A percentile compares a stretch with the other conserved stretches of the same genome.
Conservation (phyloP, 2,888 invertebrate species). For the Lysandra bellargus region DNA sequence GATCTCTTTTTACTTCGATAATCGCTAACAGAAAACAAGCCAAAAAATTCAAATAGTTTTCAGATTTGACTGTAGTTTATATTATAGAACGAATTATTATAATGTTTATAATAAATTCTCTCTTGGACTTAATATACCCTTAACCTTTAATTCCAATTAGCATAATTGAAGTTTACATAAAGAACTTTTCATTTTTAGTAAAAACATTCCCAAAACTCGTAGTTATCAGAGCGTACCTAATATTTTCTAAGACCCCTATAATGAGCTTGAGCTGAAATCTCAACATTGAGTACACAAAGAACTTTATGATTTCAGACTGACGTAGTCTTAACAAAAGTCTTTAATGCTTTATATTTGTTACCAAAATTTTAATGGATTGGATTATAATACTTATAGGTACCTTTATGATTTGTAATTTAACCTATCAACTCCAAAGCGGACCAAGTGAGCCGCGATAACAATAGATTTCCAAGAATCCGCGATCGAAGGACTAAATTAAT, state of each 20-base stretch:
- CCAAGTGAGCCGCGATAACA: too few relatives aligned
- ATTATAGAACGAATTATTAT: too few relatives aligned
- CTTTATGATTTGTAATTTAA: too few relatives aligned
- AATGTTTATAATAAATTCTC: background rate
- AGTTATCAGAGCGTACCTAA: background rate
- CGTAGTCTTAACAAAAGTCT: background rate
- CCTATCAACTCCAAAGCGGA: too few relatives aligned
- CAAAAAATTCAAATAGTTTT: too few relatives aligned
- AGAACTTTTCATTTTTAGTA: background rate
- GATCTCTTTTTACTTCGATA: too few relatives aligned
- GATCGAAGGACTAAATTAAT: too few relatives aligned
- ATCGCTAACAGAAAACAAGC: too few relatives aligned
- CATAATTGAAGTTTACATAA: background rate
- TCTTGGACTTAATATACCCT: background rate
- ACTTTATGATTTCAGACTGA: background rate
- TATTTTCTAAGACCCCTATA: background rate
- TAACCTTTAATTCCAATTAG: background rate
- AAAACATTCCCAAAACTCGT: background rate
- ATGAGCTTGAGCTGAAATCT: slow-evolving; percentile 2
- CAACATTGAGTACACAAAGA: background rate
- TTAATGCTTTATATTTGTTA: background rate
- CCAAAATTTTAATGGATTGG: background rate
- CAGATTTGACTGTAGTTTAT: background rate
- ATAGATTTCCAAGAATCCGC: too few relatives aligned
- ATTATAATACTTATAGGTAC: too few relatives aligned